Evolutionary conservation across 1,140 invertebrate species (phyloP), one percentile per base, ranked within the genome.

Genomic region (Melitaea cinxia): DNA sequence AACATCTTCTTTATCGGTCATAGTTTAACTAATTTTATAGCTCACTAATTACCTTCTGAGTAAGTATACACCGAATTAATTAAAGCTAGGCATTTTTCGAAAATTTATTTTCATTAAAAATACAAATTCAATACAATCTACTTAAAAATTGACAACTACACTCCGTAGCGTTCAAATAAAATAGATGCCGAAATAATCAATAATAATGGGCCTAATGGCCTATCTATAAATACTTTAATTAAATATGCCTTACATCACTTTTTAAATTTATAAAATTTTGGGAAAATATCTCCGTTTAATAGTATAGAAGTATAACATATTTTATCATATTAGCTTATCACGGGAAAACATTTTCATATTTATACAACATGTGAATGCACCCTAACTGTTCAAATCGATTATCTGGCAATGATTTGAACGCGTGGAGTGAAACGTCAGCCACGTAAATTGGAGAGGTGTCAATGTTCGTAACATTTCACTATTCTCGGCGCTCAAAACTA

Each of bases 351-450:
- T 7, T 15, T 9, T 19, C 17, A 9, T 10, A 1, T 42, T 28
- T 47, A 3, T 19, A n/a, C 0, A 10, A 14, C 15, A 35, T 23
- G 1, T 55, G 73, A 75, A 80, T 45, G 75, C 60, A 69, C 53
- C 19, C 10, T 68, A 78, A 68, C 55, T 58, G 39, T 68, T 49
- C 33, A 23, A 23, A 23, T 19, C 19, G 14, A 35, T 15, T 52
- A 58, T 35, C 47, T 82, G 75, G 85, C 77, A 85, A 85, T 50
- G 33, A 70, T 76, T 75, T 73, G 77, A 70, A 84, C 81, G 88
- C 88, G 86, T 91, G 88, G 86, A 89, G 77, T 85, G 86, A 88
- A 90, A 89, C 80, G 86, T 89, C 86, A 88, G 88, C 86, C 88
- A 89, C 86, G 86, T 89, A 80, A 76, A 33, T 56, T 68, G 50